Evolutionary conservation across 2,113 vertebrate genomes (phyloP), one percentile per base, ranked within the genome.

Genomic region (Ibidorhyncha struthersii): DNA sequence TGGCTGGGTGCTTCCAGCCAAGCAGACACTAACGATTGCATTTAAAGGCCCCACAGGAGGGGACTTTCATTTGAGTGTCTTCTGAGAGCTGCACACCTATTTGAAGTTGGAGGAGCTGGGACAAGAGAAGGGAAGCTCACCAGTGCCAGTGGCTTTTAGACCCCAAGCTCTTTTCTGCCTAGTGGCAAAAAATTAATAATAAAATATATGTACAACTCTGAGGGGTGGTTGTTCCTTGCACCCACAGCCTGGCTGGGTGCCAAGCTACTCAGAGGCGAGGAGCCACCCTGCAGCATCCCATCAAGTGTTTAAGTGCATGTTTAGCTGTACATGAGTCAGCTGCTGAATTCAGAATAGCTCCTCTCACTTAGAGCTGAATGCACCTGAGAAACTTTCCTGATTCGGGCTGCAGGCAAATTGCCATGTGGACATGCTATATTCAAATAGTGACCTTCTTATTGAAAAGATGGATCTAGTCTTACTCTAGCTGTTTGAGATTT

Each of bases 241-340:
- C 20, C 10, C 47, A 14, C 25, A 36, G 43, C 45, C 38, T 87
- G 59, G 23, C 55, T 71, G 55, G 13, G 12, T 8, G 23, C 59
- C 0, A 0, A 90, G 58, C 5, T 80, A 36, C 66, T 30, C 0
- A 5, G 66, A 59, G 74, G 20, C 0, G 0, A 76, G 45, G 25
- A 89, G 21, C 53, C 59, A 41, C 0, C 0, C 52, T 40, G 40
- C 36, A 89, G 50, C 71, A 73, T 70, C 89, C 58, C 81, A 72
- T 45, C n/a, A 36, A 82, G 32, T 14, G 43, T 45, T 66, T 41
- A 67, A 78, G 77, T 55, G 38, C 43, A 55, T 25, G n/a, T 62
- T 94, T 74, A 78, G 62, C 61, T 86, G 32, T 65, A 67, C 5
- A 1, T 52, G 69, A 91, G 72, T 72, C 96, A 96, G 89, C 89